Evolutionary conservation across 37 sponge, comb jelly and placozoan genomes (phyloP).

Genomic region (Theonella swinhoei): DNA sequence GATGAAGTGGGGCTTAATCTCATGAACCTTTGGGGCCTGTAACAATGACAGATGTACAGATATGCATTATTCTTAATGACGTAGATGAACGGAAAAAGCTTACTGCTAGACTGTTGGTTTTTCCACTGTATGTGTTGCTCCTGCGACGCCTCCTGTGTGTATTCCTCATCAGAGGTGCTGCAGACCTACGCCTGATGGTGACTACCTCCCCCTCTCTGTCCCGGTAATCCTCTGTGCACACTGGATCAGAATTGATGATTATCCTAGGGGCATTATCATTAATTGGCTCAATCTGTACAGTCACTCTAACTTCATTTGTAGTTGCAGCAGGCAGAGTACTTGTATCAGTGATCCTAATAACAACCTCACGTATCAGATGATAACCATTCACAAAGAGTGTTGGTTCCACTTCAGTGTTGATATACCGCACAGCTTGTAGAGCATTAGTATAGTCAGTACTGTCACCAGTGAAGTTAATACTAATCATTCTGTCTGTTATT

Average conservation of each 20-base stretch:
- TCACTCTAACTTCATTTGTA: constrained; percentile 11
- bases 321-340: not conserved
- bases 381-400: constrained; percentile 11
- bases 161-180: no score
- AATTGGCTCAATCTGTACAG: constrained; percentile 13
- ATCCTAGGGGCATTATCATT: constrained; percentile 52
- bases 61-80: no score
- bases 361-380: not conserved
- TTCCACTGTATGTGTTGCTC: not conserved
- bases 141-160: not conserved
- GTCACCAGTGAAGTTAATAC: not conserved
- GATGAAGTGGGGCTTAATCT: no score
- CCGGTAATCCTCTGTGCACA: not conserved
- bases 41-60: no score
- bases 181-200: not conserved
- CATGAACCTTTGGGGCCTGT: no score
- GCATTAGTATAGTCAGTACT: constrained; percentile 1
- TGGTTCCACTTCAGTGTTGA: constrained; percentile 33
- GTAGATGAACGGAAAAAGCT: no score
- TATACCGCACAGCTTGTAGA: constrained; percentile 1
- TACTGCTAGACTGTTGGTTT: not conserved
- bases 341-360: constrained; percentile 37
- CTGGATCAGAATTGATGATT: constrained; percentile 13
- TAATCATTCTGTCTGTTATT: not conserved
- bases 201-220: not conserved